These are phyloP conservation scores for Phyto melanocephala DNA, from an alignment of 2,888 invertebrate species.

Conservation along the genomic window DNA sequence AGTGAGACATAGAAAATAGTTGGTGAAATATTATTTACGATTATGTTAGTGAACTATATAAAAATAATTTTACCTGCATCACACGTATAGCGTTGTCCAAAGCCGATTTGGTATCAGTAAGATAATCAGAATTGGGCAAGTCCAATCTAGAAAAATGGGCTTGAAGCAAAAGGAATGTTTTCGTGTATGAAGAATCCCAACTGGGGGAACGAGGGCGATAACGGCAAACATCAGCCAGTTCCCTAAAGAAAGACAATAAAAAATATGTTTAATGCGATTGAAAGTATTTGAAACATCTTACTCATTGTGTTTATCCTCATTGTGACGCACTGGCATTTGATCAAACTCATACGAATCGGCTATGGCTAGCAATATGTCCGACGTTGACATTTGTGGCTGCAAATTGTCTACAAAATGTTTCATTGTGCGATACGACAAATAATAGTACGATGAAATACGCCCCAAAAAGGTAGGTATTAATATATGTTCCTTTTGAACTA, in stretches of 20 bases:
- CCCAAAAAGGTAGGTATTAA: constrained; percentile 87
- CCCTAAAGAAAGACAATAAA: constrained; percentile 80
- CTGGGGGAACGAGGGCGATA: constrained; percentile 85
- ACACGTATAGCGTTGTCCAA: constrained; percentile 97
- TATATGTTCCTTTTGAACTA: constrained; percentile 83
- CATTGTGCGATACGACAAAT: constrained; percentile 95
- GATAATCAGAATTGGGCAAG: constrained; percentile 95
- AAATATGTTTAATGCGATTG: not conserved
- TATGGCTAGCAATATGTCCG: constrained; percentile 88
- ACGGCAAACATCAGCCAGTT: constrained; percentile 88
- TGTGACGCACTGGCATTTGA: constrained; percentile 97
- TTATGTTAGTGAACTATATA: too few relatives aligned
- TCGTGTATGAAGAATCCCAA: constrained; percentile 95
- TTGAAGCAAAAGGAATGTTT: constrained; percentile 95
- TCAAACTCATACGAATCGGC: constrained; percentile 93
- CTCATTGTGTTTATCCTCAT: constrained; percentile 96
- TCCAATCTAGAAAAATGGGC: constrained; percentile 92
- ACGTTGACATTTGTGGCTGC: constrained; percentile 82
- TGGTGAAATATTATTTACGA: too few relatives aligned
- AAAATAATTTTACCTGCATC: constrained; percentile 85
- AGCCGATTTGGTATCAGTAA: constrained; percentile 97
- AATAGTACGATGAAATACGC: constrained; percentile 97
- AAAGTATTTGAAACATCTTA: constrained; percentile 75
- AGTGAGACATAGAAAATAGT: too few relatives aligned
- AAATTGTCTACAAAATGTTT: constrained; percentile 88